Evolutionary conservation across 2,113 vertebrate genomes (phyloP).

Genomic region (Phaethon lepturus): DNA sequence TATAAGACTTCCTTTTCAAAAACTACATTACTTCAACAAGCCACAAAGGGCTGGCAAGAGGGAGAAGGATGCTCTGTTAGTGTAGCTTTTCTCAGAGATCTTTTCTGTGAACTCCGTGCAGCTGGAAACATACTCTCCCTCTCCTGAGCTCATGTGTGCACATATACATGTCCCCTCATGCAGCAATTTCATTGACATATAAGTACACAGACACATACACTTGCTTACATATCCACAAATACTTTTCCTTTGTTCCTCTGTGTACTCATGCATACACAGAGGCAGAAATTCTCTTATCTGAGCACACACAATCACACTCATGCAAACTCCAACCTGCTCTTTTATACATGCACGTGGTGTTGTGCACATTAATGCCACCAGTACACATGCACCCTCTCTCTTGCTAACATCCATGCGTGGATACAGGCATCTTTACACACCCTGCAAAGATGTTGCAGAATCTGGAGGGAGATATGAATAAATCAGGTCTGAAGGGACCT

Average conservation of each 20-base stretch:
- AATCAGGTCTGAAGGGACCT: background rate
- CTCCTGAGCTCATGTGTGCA: background rate
- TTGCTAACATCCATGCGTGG: accelerated
- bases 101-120: background rate
- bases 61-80: slow-evolving; percentile 13
- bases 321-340: background rate
- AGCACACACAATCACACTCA: accelerated
- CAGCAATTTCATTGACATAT: background rate
- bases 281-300: background rate
- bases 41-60: slow-evolving; percentile 42
- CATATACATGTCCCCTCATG: accelerated
- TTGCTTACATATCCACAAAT: background rate
- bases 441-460: background rate
- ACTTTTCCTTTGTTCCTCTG: background rate
- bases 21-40: slow-evolving; percentile 59
- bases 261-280: background rate
- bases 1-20: slow-evolving; percentile 67
- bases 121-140: slow-evolving; percentile 2
- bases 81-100: slow-evolving; percentile 16
- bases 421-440: background rate
- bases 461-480: background rate
- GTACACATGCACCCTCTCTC: accelerated
- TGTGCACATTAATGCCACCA: background rate
- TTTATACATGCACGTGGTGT: background rate
- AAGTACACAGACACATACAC: background rate